Conservation (phyloP, 2,113 vertebrate genomes). For the Xyliphius kryptos region DNA sequence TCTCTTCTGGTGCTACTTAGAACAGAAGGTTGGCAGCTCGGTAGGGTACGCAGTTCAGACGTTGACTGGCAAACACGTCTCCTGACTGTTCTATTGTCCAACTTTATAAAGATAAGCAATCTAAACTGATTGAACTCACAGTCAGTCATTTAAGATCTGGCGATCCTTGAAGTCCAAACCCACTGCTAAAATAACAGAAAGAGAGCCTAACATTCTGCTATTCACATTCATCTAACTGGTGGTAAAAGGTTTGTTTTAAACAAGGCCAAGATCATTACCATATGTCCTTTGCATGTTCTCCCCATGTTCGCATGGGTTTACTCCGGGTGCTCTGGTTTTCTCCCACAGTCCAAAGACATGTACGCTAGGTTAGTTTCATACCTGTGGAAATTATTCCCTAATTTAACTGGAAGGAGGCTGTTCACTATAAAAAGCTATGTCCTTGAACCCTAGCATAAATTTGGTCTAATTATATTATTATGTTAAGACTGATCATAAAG, state of each 20-base stretch:
- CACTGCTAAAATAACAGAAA: too few species aligned
- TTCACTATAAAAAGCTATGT: background rate
- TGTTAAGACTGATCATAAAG: background rate
- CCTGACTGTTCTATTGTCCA: slow-evolving; percentile 9
- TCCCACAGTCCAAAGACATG: too few species aligned
- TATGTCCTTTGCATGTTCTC: too few species aligned
- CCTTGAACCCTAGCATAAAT: background rate
- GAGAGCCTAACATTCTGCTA: background rate
- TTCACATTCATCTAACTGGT: background rate
- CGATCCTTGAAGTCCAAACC: background rate
- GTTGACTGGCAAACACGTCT: slow-evolving; percentile 4
- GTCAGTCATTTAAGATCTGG: slow-evolving; percentile 9
- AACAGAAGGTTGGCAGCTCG: slow-evolving; percentile 33
- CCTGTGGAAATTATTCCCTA: background rate
- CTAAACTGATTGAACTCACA: too few species aligned
- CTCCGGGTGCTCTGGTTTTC: too few species aligned
- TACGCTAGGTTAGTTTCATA: background rate
- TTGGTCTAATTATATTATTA: background rate
- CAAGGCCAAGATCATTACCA: slow-evolving; percentile 1
- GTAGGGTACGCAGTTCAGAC: too few species aligned
- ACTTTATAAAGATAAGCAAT: background rate
- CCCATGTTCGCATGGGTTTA: too few species aligned
- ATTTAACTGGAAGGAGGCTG: background rate
- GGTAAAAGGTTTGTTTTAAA: background rate
- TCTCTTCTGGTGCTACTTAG: slow-evolving; percentile 14